phyloP scores from a whole-genome alignment of 1,140 invertebrate species.

The Sarcophaga peregrina region DNA sequence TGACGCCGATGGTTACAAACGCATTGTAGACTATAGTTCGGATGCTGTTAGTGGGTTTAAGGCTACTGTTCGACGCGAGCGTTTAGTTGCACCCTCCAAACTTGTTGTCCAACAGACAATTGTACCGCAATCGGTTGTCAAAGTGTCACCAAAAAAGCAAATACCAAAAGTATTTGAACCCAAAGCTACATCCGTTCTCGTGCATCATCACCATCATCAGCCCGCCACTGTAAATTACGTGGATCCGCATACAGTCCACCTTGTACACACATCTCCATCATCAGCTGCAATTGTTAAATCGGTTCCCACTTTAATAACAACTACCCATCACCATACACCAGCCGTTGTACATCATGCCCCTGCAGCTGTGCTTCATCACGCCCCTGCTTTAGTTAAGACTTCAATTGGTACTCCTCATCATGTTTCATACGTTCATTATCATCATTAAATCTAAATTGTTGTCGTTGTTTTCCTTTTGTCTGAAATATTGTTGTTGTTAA shows the following conservation, averaged over 20 bases:
- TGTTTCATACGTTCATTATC: constrained; percentile 58
- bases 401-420: constrained; percentile 42
- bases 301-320: constrained; percentile 40
- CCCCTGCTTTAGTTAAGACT: neutral
- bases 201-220: constrained; percentile 55
- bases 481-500: constrained; percentile 4
- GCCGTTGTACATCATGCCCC: constrained; percentile 47
- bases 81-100: neutral
- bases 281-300: constrained; percentile 35
- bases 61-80: constrained; percentile 64
- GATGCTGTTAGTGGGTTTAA: constrained; percentile 67
- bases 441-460: constrained; percentile 37
- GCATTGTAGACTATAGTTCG: constrained; percentile 66
- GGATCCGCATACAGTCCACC: constrained; percentile 42
- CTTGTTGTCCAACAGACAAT: constrained; percentile 39
- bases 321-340: constrained; percentile 50
- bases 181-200: constrained; percentile 48
- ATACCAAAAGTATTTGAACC: constrained; percentile 49
- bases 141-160: constrained; percentile 35
- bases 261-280: constrained; percentile 50
- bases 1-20: constrained; percentile 66
- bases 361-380: constrained; percentile 29
- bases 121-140: constrained; percentile 42
- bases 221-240: constrained; percentile 34
- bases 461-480: neutral